Evolutionary conservation across 2,797 vertebrate species (phyloP).

Genomic region (Lindbergichthys nudifrons): DNA sequence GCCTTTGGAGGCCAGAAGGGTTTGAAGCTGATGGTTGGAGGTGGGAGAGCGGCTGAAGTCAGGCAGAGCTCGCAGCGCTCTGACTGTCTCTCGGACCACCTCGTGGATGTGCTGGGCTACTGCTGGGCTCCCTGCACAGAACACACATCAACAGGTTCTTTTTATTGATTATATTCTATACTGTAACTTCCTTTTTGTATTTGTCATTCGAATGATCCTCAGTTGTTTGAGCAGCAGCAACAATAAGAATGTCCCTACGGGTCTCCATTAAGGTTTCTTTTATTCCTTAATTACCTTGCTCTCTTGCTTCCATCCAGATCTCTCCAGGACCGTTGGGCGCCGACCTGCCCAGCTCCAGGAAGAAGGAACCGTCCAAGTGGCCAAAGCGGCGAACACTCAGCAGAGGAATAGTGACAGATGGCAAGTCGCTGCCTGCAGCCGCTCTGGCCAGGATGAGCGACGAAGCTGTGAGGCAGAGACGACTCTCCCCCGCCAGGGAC

Average conservation of each 20-base stretch:
- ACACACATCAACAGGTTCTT: background rate
- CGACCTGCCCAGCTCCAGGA: slow-evolving; percentile 75
- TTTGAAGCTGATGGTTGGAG: slow-evolving; percentile 46
- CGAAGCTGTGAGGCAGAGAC: slow-evolving; percentile 72
- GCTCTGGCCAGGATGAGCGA: slow-evolving; percentile 68
- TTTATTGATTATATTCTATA: too few relatives aligned
- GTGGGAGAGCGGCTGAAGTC: slow-evolving; percentile 68
- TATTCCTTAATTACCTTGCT: slow-evolving; percentile 50
- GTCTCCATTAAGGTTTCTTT: background rate
- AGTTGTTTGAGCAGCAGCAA: too few relatives aligned
- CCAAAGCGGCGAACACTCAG: slow-evolving; percentile 74
- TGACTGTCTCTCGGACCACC: slow-evolving; percentile 55
- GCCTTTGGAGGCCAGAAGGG: slow-evolving; percentile 52
- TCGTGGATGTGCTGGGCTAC: slow-evolving; percentile 74
- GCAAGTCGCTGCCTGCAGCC: slow-evolving; percentile 22
- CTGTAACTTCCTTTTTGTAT: too few relatives aligned
- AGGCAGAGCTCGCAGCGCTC: slow-evolving; percentile 59
- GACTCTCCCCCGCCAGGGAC: slow-evolving; percentile 65
- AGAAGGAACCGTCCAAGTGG: slow-evolving; percentile 71
- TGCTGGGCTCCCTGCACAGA: slow-evolving; percentile 38
- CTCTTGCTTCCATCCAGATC: slow-evolving; percentile 77
- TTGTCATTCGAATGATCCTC: too few relatives aligned
- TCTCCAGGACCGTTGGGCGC: slow-evolving; percentile 74
- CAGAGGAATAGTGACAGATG: slow-evolving; percentile 60
- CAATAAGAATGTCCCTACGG: too few relatives aligned